A percentile compares a stretch with the other conserved stretches of the same genome.
These are phyloP conservation scores for Podotricha telesiphe DNA, from an alignment of 2,888 invertebrate genomes.

Conservation along the genomic window DNA sequence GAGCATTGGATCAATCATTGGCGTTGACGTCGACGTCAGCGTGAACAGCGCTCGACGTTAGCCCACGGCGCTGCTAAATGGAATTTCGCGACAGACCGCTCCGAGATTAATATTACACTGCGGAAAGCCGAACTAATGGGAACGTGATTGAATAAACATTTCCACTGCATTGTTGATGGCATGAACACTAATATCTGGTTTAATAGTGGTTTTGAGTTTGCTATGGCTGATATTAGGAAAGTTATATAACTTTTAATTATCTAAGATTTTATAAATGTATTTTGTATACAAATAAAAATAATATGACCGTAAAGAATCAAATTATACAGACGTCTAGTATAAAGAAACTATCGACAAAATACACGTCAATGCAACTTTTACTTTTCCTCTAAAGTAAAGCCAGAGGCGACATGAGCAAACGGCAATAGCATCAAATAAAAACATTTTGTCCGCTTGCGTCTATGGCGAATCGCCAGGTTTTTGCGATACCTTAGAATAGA, in stretches of 20 bases:
- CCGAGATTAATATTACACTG: slow-evolving; percentile 64
- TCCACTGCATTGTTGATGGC: slow-evolving; percentile 43
- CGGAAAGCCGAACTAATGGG: slow-evolving; percentile 59
- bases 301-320: too few species aligned
- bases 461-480: slow-evolving; percentile 71
- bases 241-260: background rate
- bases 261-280: slow-evolving; percentile 8
- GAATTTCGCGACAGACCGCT: slow-evolving; percentile 68
- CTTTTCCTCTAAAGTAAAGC: too few species aligned
- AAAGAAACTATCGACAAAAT: too few species aligned
- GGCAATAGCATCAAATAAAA: slow-evolving; percentile 72
- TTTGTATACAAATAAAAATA: too few species aligned
- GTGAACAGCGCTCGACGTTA: slow-evolving; percentile 54
- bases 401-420: slow-evolving; percentile 59
- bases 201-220: slow-evolving; percentile 8
- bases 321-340: too few species aligned
- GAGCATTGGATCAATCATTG: slow-evolving; percentile 58
- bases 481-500: slow-evolving; percentile 44
- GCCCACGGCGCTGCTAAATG: slow-evolving; percentile 63
- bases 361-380: too few species aligned
- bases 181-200: slow-evolving; percentile 29
- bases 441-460: slow-evolving; percentile 49
- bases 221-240: background rate
- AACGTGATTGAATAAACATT: slow-evolving; percentile 65
- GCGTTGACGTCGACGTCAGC: slow-evolving; percentile 53